Conservation (phyloP, 2,113 vertebrate genomes). For the Hemiprocne comata region DNA sequence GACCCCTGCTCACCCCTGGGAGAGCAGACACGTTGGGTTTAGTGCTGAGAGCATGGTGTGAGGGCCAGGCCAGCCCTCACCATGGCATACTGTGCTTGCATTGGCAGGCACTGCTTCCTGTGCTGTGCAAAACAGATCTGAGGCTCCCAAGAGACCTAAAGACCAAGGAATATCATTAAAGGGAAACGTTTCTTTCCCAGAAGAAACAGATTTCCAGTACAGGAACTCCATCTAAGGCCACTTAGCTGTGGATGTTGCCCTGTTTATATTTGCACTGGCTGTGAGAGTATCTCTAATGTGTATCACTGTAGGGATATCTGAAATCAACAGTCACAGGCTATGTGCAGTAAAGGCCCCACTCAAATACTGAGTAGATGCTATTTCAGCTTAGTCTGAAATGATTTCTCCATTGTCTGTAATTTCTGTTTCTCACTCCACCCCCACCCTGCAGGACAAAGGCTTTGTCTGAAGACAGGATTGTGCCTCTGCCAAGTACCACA, state of each 20-base stretch:
- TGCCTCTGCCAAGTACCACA: not conserved
- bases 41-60: not conserved
- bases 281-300: not conserved
- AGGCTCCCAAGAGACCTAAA: not conserved
- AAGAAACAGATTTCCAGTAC: not conserved
- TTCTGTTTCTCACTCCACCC: not conserved
- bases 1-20: fast-evolving
- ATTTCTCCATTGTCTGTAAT: not conserved
- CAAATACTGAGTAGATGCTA: not conserved
- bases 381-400: not conserved
- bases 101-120: not conserved
- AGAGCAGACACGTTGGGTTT: fast-evolving
- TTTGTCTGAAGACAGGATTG: not conserved
- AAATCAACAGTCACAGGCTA: not conserved
- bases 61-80: not conserved
- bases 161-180: not conserved
- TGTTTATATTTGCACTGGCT: not conserved
- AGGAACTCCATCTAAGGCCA: not conserved
- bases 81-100: not conserved
- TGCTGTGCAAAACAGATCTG: not conserved
- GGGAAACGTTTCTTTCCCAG: not conserved
- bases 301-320: not conserved
- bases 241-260: not conserved
- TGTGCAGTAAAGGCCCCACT: not conserved
- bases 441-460: not conserved